Conservation (phyloP, 2,888 invertebrate genomes). For the Drosophila monieri region DNA sequence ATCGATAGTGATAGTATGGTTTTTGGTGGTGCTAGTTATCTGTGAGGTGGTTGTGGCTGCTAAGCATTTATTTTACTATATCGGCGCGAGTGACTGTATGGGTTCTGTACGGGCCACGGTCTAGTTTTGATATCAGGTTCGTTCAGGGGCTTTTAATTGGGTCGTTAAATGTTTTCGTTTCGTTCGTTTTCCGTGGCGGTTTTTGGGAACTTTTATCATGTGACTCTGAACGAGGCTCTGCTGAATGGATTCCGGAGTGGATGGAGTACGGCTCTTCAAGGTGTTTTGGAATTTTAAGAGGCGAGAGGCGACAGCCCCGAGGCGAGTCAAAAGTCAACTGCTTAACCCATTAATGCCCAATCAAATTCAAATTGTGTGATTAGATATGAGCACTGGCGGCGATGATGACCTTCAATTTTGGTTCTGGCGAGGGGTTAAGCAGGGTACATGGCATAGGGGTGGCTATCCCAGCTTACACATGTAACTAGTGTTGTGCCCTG, state of each 20-base stretch:
- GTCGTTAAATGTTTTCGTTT: conserved; percentile 70
- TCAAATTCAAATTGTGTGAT: conserved; percentile 65
- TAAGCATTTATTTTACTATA: conserved; percentile 65
- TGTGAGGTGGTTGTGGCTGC: conserved; percentile 37
- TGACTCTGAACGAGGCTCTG: conserved; percentile 36
- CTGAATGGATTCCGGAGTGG: conserved; percentile 18
- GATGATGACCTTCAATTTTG: conserved; percentile 42
- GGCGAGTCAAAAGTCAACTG: conserved; percentile 54
- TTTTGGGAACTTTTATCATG: conserved; percentile 44
- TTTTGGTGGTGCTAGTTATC: conserved; percentile 31
- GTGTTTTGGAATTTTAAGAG: conserved; percentile 39
- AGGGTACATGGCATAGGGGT: conserved; percentile 32
- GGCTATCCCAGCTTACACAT: conserved; percentile 43
- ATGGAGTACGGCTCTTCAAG: conserved; percentile 51
- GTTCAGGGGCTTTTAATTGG: conserved; percentile 72
- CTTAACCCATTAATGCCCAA: conserved; percentile 75
- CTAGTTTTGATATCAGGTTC: conserved; percentile 66
- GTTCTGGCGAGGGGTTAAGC: conserved; percentile 45
- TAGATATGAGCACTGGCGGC: conserved; percentile 55
- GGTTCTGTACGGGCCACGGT: conserved; percentile 19
- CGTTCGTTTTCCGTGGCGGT: conserved; percentile 30
- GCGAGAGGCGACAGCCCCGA: too few species aligned
- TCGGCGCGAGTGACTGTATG: conserved; percentile 62
- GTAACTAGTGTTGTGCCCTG: conserved; percentile 54
- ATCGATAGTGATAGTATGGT: conserved; percentile 42